phyloP scores from a whole-genome alignment of 2,113 vertebrate genomes.

The Drymodes brunneopygia region DNA sequence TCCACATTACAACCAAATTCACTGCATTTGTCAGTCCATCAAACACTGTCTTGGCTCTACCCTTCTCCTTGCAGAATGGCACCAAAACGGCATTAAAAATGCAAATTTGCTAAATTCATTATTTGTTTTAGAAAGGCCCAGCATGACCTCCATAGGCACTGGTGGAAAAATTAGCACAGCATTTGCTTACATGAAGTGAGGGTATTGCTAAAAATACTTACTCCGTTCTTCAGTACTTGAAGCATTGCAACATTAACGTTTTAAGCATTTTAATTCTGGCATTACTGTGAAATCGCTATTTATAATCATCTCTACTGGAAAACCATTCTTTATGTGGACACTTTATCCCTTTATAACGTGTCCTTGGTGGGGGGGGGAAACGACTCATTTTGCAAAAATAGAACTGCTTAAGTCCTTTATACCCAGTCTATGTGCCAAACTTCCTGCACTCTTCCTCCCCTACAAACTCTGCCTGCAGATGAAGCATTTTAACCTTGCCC shows the following conservation, averaged over 20 bases:
- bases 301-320: background rate
- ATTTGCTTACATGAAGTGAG: background rate
- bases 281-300: background rate
- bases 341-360: background rate
- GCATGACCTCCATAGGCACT: background rate
- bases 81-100: background rate
- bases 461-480: conserved; percentile 27
- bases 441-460: conserved; percentile 6
- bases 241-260: background rate
- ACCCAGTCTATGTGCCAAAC: background rate
- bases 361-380: background rate
- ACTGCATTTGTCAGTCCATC: background rate
- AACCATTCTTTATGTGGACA: background rate
- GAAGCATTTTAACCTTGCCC: conserved; percentile 53
- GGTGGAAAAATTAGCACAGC: background rate
- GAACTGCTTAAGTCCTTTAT: background rate
- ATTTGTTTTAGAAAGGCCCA: background rate
- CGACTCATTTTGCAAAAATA: background rate
- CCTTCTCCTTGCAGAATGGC: background rate
- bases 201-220: background rate
- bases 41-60: background rate
- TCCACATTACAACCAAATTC: background rate
- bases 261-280: background rate
- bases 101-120: background rate
- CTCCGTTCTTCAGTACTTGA: background rate